Evolutionary conservation across 2,888 invertebrate species (phyloP).

Genomic region (Steinernema hermaphroditum): DNA sequence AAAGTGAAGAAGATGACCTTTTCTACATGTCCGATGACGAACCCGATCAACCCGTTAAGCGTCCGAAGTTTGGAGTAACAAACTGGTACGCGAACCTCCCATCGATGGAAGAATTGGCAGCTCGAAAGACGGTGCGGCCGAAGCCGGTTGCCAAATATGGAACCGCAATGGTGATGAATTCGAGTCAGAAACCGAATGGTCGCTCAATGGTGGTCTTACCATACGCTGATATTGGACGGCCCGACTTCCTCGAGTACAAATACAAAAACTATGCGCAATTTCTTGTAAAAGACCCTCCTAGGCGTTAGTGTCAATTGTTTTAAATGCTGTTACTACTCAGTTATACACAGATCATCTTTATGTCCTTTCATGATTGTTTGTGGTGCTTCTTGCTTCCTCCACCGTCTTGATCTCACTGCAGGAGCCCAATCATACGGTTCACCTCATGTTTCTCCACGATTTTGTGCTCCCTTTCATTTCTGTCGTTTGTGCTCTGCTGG

Average conservation of each 20-base stretch:
- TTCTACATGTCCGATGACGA: slow-evolving; percentile 13
- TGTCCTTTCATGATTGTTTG: background rate
- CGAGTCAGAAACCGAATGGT: background rate
- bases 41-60: background rate
- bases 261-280: slow-evolving; percentile 40
- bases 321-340: background rate
- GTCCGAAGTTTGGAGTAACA: background rate
- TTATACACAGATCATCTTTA: background rate
- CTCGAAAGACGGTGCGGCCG: background rate
- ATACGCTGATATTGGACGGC: slow-evolving; percentile 45
- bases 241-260: slow-evolving; percentile 44
- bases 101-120: background rate
- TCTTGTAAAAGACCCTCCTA: background rate
- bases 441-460: background rate
- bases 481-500: background rate
- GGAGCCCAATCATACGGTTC: slow-evolving; percentile 23
- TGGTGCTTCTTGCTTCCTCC: slow-evolving; percentile 25
- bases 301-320: background rate
- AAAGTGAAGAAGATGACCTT: background rate
- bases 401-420: background rate
- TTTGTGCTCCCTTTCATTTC: background rate
- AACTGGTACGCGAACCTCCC: background rate
- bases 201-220: slow-evolving; percentile 36
- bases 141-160: background rate
- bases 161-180: background rate